A percentile compares a stretch with the other conserved stretches of the same genome.
These are phyloP conservation scores for Phanerotoma sp. DNA, from an alignment of 2,888 invertebrate species.

Conservation along the genomic window DNA sequence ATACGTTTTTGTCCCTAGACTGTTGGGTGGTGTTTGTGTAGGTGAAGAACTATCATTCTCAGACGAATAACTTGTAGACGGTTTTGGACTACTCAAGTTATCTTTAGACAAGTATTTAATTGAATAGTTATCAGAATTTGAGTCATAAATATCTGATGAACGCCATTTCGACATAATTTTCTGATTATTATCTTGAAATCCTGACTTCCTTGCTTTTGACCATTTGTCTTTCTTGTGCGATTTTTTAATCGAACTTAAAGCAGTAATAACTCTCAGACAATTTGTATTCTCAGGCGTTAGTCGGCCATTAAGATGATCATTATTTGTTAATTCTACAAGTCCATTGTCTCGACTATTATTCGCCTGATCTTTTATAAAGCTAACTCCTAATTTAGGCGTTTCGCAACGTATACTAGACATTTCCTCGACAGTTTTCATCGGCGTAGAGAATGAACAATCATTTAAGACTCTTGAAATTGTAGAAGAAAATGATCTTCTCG, in stretches of 20 bases:
- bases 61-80: slow-evolving; percentile 32
- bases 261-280: slow-evolving; percentile 38
- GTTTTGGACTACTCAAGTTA: slow-evolving; percentile 26
- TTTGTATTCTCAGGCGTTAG: slow-evolving; percentile 43
- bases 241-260: slow-evolving; percentile 47
- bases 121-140: slow-evolving; percentile 12
- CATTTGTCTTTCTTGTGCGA: slow-evolving; percentile 51
- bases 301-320: slow-evolving; percentile 34
- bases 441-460: slow-evolving; percentile 3
- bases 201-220: slow-evolving; percentile 22
- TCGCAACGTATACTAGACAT: slow-evolving; percentile 5
- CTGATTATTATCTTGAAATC: slow-evolving; percentile 18
- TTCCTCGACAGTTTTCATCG: not conserved
- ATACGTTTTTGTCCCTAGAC: slow-evolving; percentile 37
- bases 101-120: slow-evolving; percentile 13
- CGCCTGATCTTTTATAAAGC: not conserved
- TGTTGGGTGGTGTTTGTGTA: slow-evolving; percentile 45
- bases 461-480: slow-evolving; percentile 21
- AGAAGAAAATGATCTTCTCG: slow-evolving; percentile 33
- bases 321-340: not conserved
- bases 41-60: slow-evolving; percentile 16
- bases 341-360: not conserved
- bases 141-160: slow-evolving; percentile 2
- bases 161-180: slow-evolving; percentile 24
- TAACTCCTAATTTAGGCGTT: slow-evolving; percentile 7